phyloP scores from a whole-genome alignment of 1,140 invertebrate species.

The Chrysoperla carnea region DNA sequence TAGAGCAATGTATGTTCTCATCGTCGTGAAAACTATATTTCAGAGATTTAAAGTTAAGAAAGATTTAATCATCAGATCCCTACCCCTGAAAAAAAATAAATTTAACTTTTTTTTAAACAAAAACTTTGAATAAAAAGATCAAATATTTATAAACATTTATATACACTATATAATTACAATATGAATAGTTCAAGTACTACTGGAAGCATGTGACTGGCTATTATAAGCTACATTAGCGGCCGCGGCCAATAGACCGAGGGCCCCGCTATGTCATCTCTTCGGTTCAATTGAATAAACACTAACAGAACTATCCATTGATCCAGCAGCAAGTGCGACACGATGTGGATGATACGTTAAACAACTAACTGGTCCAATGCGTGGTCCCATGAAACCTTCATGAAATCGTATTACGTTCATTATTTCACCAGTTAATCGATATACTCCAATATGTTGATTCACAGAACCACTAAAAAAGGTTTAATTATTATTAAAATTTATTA shows the following conservation, averaged over 20 bases:
- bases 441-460: conserved; percentile 59
- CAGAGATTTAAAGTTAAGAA: too few species aligned
- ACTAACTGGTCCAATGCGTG: conserved; percentile 65
- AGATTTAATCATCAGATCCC: too few species aligned
- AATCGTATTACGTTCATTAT: conserved; percentile 60
- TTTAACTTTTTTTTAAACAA: too few species aligned
- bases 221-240: conserved; percentile 10
- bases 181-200: neutral
- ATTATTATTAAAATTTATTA: conserved; percentile 7
- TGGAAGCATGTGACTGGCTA: neutral
- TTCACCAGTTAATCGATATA: conserved; percentile 55
- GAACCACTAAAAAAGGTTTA: conserved; percentile 57
- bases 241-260: conserved; percentile 23
- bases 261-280: conserved; percentile 38
- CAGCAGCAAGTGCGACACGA: conserved; percentile 55
- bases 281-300: conserved; percentile 53
- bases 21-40: too few species aligned
- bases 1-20: too few species aligned
- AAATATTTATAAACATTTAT: too few species aligned
- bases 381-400: conserved; percentile 82
- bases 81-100: too few species aligned
- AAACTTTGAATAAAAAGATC: too few species aligned
- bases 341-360: conserved; percentile 79
- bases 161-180: neutral
- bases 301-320: conserved; percentile 58